Base-by-base conservation (phyloP, 2,888 invertebrate genomes). In the Panorpa germanica region DNA sequence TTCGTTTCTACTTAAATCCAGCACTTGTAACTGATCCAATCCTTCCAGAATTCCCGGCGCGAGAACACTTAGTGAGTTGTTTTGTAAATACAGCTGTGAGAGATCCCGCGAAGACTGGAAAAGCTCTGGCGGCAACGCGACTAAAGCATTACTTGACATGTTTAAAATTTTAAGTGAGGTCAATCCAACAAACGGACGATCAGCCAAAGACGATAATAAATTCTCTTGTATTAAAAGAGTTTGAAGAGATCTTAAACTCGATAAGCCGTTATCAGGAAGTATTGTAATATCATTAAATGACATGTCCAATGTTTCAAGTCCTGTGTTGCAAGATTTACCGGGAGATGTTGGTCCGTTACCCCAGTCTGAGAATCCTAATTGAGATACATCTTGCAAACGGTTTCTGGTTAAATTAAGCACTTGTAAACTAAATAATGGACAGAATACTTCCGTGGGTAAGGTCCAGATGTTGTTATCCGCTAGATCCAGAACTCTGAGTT, bases 401-500 rank as follows among this genome's bases (percentile, higher is more conserved):
- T 83, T 82, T 46, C 66, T 61, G 28, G 78, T 76, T 37, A 81
- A 56, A 47, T 82, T 82, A 31, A 82, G 51, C 38, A 63, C 63
- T 38, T 68, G 64, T 35, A 81, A 59, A 45, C 66, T 68, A 43
- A 65, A 67, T 31, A 78, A 55, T 18, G 74, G 69, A 45, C 80
- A 81, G 47, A 81, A 70, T 47, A 70, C 62, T 46, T 74, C 72
- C 14, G 65, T 59, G 3, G 80, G 78, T 33, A 76, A 52, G 29
- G 65, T 70, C 75, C 77, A 76, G 40, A 80, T 70, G 46, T 77
- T 76, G 49, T 78, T 80, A 44, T 72, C 73, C 19, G 69, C 71
- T 34, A 81, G 58, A 53, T 80, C 73, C 40, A 80, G 59, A 39
- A 56, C 61, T 41, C 70, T 61, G 23, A 80, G 55, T 44, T 70